Percentiles rank a stretch among this genome's conserved stretches.
These are phyloP conservation scores for Brachypterus glaber DNA, from an alignment of 2,888 invertebrate genomes.

Conservation along the genomic window DNA sequence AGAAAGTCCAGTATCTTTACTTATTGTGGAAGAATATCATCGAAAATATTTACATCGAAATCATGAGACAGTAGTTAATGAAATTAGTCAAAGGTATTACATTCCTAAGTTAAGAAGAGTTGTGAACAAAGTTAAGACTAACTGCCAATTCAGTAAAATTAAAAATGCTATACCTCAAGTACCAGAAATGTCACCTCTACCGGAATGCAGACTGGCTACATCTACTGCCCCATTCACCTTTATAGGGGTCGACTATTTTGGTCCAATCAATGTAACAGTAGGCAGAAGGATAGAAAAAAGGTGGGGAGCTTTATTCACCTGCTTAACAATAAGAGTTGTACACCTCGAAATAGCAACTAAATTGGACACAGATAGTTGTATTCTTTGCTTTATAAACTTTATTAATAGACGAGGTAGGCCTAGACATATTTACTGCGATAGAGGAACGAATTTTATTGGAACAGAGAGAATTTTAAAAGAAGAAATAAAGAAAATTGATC, in stretches of 20 bases:
- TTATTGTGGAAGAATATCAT: too few relatives aligned
- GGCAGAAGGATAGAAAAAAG: constrained; percentile 13
- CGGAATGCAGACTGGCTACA: constrained; percentile 4
- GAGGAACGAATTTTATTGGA: constrained; percentile 7
- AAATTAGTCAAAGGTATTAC: constrained; percentile 9
- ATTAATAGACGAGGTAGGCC: constrained; percentile 10
- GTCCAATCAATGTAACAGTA: constrained; percentile 12
- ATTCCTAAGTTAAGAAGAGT: constrained; percentile 9
- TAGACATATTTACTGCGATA: constrained; percentile 8
- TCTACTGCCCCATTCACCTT: constrained; percentile 9
- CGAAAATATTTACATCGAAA: too few relatives aligned
- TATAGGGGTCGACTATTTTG: constrained; percentile 14
- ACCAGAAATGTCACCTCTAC: constrained; percentile 13
- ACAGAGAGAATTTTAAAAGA: constrained; percentile 4
- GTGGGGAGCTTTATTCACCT: too few relatives aligned
- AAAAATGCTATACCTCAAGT: constrained; percentile 3
- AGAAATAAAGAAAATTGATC: constrained; percentile 5
- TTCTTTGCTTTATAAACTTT: constrained; percentile 5
- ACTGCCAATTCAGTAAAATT: constrained; percentile 4
- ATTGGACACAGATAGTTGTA: constrained; percentile 3
- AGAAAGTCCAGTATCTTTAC: background rate
- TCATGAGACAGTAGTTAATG: constrained; percentile 10
- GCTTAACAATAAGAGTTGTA: constrained; percentile 11
- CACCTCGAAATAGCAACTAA: constrained; percentile 10
- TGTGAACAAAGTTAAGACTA: constrained; percentile 4